Conservation (phyloP, 2,888 invertebrate genomes). For the Calameuta idolon region DNA sequence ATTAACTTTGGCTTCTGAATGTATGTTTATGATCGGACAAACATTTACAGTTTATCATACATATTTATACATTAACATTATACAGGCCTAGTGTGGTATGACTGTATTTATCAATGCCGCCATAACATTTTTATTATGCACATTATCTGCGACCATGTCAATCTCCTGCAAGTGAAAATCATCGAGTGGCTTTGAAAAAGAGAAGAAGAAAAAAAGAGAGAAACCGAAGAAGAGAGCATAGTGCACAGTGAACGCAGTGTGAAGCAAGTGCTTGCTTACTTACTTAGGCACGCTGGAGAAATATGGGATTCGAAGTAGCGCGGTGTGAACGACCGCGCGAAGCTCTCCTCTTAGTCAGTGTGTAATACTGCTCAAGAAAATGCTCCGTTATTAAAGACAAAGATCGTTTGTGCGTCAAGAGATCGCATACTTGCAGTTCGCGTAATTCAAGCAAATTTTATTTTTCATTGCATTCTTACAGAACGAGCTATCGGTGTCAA, state of each 20-base stretch:
- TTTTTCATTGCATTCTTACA: not conserved
- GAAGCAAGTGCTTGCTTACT: constrained; percentile 14
- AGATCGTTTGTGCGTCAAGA: constrained; percentile 6
- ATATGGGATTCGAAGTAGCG: constrained; percentile 3
- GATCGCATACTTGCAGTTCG: not conserved
- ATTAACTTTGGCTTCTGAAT: not conserved
- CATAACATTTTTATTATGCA: not conserved
- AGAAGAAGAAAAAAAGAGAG: constrained; percentile 16
- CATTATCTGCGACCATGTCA: not conserved
- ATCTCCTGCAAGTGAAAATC: not conserved
- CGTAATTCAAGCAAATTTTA: not conserved
- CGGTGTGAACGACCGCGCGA: constrained; percentile 10
- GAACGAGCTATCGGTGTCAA: not conserved
- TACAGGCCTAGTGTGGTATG: not conserved
- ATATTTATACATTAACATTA: not conserved
- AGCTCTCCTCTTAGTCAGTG: not conserved
- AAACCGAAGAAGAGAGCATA: constrained; percentile 20
- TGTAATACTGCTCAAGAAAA: not conserved
- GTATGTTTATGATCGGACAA: not conserved
- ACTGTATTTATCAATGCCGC: not conserved
- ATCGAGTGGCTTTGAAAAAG: constrained; percentile 23
- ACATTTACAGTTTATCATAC: not conserved
- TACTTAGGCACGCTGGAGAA: not conserved
- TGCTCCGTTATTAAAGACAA: constrained; percentile 5
- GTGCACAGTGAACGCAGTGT: constrained; percentile 12